A percentile compares a stretch with the other conserved stretches of the same genome.
Conservation (phyloP, 2,888 invertebrate species). For the Dynastes tityus region DNA sequence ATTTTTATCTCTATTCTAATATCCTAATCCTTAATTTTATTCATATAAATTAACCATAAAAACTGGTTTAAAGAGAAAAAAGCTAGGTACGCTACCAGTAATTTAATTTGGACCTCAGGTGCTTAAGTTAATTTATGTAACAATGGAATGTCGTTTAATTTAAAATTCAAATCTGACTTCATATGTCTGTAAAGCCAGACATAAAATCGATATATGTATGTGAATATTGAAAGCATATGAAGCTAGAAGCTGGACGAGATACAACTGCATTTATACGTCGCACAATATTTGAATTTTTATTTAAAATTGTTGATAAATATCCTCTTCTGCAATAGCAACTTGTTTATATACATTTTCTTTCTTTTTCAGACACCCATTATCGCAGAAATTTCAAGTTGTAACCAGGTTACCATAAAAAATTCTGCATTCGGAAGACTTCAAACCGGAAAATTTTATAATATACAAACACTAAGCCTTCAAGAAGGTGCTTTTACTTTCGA, state of each 20-base stretch:
- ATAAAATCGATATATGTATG: background rate
- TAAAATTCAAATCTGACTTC: background rate
- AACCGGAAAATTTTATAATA: constrained; percentile 75
- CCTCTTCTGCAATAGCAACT: background rate
- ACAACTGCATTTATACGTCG: no score
- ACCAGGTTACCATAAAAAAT: constrained; percentile 75
- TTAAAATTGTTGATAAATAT: background rate
- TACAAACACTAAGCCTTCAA: constrained; percentile 73
- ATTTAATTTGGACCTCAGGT: background rate
- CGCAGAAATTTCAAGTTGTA: constrained; percentile 75
- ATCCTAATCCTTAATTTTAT: background rate
- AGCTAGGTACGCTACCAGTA: background rate
- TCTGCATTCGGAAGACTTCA: constrained; percentile 80
- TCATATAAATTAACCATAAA: background rate
- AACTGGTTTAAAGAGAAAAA: no score
- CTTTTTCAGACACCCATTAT: constrained; percentile 76
- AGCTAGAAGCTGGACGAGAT: no score
- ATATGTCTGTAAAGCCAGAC: background rate
- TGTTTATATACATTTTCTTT: background rate
- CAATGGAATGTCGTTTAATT: constrained; percentile 1
- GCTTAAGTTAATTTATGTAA: no score
- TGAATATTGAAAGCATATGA: no score
- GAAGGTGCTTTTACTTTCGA: constrained; percentile 79
- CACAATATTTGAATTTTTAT: no score
- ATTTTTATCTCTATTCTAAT: no score